These are phyloP conservation scores for Gibbula magus DNA, from an alignment of 2,888 invertebrate genomes.

Conservation along the genomic window DNA sequence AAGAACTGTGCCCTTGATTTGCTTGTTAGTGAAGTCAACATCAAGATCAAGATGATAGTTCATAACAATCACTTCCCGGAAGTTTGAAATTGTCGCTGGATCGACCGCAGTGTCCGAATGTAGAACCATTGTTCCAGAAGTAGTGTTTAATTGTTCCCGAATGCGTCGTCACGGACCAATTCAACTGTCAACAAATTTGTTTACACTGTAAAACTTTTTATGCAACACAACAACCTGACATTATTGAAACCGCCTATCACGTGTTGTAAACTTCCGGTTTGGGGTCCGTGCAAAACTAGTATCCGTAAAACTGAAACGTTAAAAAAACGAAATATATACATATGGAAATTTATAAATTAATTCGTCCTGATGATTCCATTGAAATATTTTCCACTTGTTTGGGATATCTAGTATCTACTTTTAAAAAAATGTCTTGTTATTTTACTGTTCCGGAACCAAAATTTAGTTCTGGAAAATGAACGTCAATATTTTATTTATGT, in stretches of 20 bases:
- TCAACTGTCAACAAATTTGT: no score
- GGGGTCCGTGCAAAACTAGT: not conserved
- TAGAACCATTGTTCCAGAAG: slow-evolving; percentile 28
- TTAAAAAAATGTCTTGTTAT: no score
- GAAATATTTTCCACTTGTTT: no score
- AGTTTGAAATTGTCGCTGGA: slow-evolving; percentile 53
- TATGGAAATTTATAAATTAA: no score
- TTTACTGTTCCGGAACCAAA: no score
- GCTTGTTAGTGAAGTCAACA: slow-evolving; percentile 41
- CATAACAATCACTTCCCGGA: slow-evolving; percentile 42
- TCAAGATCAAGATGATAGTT: slow-evolving; percentile 48
- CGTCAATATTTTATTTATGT: no score
- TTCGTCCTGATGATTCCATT: no score
- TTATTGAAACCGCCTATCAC: not conserved
- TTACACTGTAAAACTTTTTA: no score
- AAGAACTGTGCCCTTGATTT: slow-evolving; percentile 32
- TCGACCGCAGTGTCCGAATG: slow-evolving; percentile 46
- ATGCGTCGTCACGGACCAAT: not conserved
- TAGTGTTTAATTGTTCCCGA: not conserved
- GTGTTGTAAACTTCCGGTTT: not conserved
- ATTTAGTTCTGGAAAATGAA: no score
- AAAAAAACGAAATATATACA: no score
- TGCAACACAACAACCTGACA: no score
- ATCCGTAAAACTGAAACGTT: not conserved
- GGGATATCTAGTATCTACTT: no score